Evolutionary conservation across 1,140 invertebrate genomes (phyloP), one percentile per base, ranked within the genome.

Genomic region (Lasioglossum baleicum): DNA sequence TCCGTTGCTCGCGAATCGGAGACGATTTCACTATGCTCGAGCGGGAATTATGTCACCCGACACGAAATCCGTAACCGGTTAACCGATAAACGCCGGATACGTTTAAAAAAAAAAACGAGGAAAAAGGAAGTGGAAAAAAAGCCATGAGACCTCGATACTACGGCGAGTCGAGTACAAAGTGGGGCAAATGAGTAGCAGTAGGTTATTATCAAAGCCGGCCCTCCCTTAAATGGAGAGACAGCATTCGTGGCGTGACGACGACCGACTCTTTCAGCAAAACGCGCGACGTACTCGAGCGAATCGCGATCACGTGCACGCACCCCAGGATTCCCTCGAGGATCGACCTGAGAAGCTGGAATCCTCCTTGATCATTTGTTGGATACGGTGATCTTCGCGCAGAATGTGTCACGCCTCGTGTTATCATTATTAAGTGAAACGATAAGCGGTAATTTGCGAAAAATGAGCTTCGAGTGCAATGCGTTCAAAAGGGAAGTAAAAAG

Each of bases 201-300:
- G 84, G 71, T 87, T 86, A 87, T 87, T 87, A 86, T 87, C 85
- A 87, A 78, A 86, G 81, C 83, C 84, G 81, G 67, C 74, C 81
- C 82, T 86, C 83, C 85, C 85, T 81, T 87, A 87, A 87, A 87
- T 81, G 85, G 85, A 86, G 85, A 86, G 85, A 87, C 85, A 72
- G 84, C 85, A 87, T 87, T 86, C 74, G 81, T 76, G 74, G 72
- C 63, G 81, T 80, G 72, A 83, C 83, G 80, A 56, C 75, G 72
- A 77, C 51, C 51, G 51, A 53, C 51, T 53, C 13, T 3, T 13
- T 0, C 51, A 15, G 51, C 15, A 17, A 53, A 53, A 53, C 83
- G 80, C 20, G 67, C 70, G 53, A 65, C 61, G 53, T 70, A 80
- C 66, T 64, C 70, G n/a, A 72, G 15, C 51, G 69, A 7, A 66